A percentile compares a stretch with the other conserved stretches of the same genome.
phyloP scores from a whole-genome alignment of 2,888 invertebrate species.

The Nomada fucata region DNA sequence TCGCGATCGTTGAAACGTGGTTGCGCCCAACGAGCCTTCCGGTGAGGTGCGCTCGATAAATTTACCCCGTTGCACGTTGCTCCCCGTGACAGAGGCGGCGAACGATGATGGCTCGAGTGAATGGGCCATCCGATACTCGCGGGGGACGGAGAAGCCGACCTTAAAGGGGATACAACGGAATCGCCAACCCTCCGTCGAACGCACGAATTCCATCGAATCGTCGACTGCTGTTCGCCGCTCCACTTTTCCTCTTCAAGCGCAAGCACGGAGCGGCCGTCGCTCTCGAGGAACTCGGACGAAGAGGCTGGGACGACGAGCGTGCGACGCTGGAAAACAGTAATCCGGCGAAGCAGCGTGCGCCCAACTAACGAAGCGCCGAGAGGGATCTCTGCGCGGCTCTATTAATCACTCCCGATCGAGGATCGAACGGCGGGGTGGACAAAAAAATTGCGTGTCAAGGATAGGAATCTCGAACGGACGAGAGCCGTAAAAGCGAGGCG shows the following conservation, averaged over 20 bases:
- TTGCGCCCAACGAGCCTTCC: slow-evolving; percentile 39
- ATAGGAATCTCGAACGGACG: neutral
- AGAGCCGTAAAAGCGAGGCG: neutral
- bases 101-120: slow-evolving; percentile 51
- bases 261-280: neutral
- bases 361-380: neutral
- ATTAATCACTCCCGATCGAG: neutral
- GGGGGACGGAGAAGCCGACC: slow-evolving; percentile 46
- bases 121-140: slow-evolving; percentile 59
- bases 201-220: neutral
- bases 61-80: slow-evolving; percentile 33
- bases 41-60: slow-evolving; percentile 47
- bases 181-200: slow-evolving; percentile 24
- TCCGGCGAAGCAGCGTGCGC: no score
- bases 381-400: neutral
- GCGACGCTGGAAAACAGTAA: no score
- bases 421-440: neutral
- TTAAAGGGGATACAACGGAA: slow-evolving; percentile 68
- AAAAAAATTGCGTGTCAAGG: neutral
- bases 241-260: neutral
- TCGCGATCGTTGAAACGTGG: neutral
- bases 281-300: neutral
- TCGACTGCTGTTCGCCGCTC: neutral
- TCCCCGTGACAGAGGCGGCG: slow-evolving; percentile 30
- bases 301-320: no score